Evolutionary conservation across 2,888 invertebrate species (phyloP).

Genomic region (Phengaris arion): DNA sequence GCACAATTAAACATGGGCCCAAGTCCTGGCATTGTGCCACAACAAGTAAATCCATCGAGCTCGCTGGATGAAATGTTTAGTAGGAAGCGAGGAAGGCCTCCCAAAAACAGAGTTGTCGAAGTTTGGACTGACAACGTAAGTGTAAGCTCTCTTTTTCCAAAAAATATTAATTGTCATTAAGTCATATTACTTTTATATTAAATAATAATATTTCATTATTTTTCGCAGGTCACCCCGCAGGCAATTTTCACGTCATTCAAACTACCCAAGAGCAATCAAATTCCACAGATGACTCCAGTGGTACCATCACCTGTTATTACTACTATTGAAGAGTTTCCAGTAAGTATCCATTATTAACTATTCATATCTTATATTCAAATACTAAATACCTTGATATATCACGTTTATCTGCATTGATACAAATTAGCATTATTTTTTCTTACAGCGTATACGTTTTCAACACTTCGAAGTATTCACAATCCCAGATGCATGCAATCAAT

Average conservation of each 20-base stretch:
- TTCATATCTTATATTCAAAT: not conserved
- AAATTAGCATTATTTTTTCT: slow-evolving; percentile 27
- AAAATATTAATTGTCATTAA: not conserved
- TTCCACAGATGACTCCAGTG: slow-evolving; percentile 62
- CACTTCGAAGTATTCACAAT: slow-evolving; percentile 82
- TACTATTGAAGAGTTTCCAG: slow-evolving; percentile 73
- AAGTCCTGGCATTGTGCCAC: slow-evolving; percentile 60
- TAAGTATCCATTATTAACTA: slow-evolving; percentile 47
- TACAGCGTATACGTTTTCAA: slow-evolving; percentile 79
- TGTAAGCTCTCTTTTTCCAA: slow-evolving; percentile 39
- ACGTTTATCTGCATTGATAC: not conserved
- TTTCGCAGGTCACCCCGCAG: slow-evolving; percentile 84
- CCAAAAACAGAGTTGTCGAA: slow-evolving; percentile 96
- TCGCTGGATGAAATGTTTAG: slow-evolving; percentile 95
- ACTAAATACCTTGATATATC: not conserved
- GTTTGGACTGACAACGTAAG: slow-evolving; percentile 91
- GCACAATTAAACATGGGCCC: slow-evolving; percentile 67
- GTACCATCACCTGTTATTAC: slow-evolving; percentile 65
- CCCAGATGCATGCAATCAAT: slow-evolving; percentile 81
- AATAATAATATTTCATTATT: not conserved
- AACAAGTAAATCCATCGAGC: slow-evolving; percentile 78
- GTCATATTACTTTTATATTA: not conserved
- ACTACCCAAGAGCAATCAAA: slow-evolving; percentile 85
- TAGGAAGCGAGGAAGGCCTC: slow-evolving; percentile 96
- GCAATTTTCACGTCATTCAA: slow-evolving; percentile 97